Conservation (phyloP, 2,797 vertebrate genomes). For the Euthynnus affinis region DNA sequence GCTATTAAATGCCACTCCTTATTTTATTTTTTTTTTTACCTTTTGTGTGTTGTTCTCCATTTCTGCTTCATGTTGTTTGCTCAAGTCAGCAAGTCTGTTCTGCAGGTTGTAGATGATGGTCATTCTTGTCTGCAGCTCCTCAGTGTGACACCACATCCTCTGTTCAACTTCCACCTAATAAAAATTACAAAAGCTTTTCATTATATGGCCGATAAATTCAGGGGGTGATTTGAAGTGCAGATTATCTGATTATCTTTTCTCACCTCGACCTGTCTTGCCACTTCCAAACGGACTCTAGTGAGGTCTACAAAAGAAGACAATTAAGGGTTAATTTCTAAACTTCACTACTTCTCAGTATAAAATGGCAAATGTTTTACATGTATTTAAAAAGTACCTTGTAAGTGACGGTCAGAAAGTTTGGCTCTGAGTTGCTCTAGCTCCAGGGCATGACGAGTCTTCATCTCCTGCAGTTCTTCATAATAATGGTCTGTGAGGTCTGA, state of each 20-base stretch:
- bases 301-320: slow-evolving; percentile 81
- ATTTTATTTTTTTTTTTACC: slow-evolving; percentile 44
- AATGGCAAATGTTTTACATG: not conserved
- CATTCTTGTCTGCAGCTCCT: slow-evolving; percentile 81
- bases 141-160: slow-evolving; percentile 75
- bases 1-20: not conserved
- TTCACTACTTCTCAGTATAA: not conserved
- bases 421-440: slow-evolving; percentile 88
- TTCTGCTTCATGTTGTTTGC: slow-evolving; percentile 77
- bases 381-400: slow-evolving; percentile 83
- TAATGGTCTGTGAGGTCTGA: slow-evolving; percentile 86
- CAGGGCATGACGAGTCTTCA: slow-evolving; percentile 86
- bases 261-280: slow-evolving; percentile 83
- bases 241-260: slow-evolving; percentile 15
- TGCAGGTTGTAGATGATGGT: slow-evolving; percentile 78
- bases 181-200: not conserved
- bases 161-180: slow-evolving; percentile 84
- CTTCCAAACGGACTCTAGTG: slow-evolving; percentile 77
- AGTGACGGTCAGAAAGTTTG: slow-evolving; percentile 87
- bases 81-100: slow-evolving; percentile 80
- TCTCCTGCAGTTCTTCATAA: slow-evolving; percentile 85
- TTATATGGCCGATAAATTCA: not conserved
- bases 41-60: slow-evolving; percentile 74
- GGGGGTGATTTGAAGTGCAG: not conserved
- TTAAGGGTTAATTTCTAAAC: not conserved